Base-by-base conservation (phyloP, 2,113 vertebrate species). In the Caretta caretta region DNA sequence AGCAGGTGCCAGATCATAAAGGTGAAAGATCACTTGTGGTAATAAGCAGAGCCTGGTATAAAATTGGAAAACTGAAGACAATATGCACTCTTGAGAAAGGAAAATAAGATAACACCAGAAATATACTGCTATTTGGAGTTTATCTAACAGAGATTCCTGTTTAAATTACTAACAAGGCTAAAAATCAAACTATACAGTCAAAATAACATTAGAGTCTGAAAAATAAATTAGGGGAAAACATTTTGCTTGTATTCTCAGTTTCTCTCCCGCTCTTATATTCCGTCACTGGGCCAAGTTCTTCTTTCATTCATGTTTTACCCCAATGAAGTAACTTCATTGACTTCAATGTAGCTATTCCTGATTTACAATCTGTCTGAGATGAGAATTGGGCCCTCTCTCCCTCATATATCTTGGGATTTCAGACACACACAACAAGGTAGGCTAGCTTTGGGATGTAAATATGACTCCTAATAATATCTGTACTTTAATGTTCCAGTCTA, bases 11-110 rank as follows among this genome's bases (percentile, higher is more conserved):
- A 0, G 57, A 83, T 83, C 59, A 16, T 5, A 89, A 90, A 82
- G 90, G 88, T 20, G 46, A 81, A 95, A 87, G 92, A 85, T 88
- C 57, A 25, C 86, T 84, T 24, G 12, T 2, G 3, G 93, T 75
- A 31, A 5, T 5, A 96, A 89, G 93, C 90, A 6, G 88, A 96
- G 93, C 86, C 96, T 96, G 97, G 92, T 54, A 1, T 50, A 17
- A 20, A 14, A 93, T 84, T 83, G 93, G 29, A 3, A 8, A 62
- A 0, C 56, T 2, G 80, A 65, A 65, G 75, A 90, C 92, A 50
- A 25, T 13, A 0, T 1, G 9, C 0, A 0, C 6, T 29, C 57
- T 75, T 27, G 1, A 0, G 35, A 54, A 54, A 42, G 91, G 72
- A 79, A 88, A 31, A 1, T 8, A 42, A 93, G 95, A 92, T 89